phyloP scores from a whole-genome alignment of 2,113 vertebrate species.

The Turdus rufiventris region DNA sequence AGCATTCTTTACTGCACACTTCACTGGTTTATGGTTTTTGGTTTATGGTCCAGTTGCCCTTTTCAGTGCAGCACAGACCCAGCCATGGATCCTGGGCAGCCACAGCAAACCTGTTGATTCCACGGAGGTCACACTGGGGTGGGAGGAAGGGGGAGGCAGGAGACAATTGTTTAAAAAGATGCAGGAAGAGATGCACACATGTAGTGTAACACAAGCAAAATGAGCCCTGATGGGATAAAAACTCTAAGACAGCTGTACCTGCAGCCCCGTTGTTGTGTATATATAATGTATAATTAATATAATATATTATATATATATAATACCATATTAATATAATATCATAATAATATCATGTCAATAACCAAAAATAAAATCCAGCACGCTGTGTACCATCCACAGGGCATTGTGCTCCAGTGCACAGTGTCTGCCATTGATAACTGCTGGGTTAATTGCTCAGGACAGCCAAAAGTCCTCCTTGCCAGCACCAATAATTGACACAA shows the following conservation, averaged over 20 bases:
- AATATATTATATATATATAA: too few relatives aligned
- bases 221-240: neutral
- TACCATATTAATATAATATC: too few relatives aligned
- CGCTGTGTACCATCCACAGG: neutral
- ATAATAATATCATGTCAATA: too few relatives aligned
- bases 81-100: neutral
- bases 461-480: neutral
- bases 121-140: rapidly evolving
- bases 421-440: neutral
- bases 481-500: neutral
- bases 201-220: rapidly evolving
- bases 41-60: neutral
- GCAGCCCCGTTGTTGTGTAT: too few relatives aligned
- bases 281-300: too few relatives aligned
- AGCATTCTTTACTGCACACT: neutral
- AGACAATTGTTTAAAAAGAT: neutral
- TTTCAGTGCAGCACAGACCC: neutral
- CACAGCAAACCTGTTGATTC: neutral
- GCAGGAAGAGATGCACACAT: neutral
- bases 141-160: neutral
- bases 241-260: too few relatives aligned
- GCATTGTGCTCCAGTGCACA: neutral
- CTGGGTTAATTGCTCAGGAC: neutral
- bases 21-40: neutral
- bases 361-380: too few relatives aligned